Base-by-base conservation (phyloP, 2,888 invertebrate genomes). In the Cataglyphis livida region DNA sequence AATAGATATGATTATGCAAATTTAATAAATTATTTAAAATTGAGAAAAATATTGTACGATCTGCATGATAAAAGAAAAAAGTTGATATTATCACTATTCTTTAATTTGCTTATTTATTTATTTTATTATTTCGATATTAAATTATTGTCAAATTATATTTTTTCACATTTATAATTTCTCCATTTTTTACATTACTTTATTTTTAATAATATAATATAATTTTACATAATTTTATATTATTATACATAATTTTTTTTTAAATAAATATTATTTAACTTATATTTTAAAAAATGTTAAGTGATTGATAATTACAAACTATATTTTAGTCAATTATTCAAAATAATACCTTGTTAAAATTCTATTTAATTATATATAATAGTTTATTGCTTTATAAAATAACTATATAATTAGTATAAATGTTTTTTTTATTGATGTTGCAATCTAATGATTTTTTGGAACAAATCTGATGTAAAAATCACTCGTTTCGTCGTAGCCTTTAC, bases 21-120 rank as follows among this genome's bases (percentile, higher is more conserved):
- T 70, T 70, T 51, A 70, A 70, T 51, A 44, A 9, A 41, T 48
- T 44, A 68, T 70, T 21, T 70, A 35, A 73, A 71, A 57, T 25
- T 38, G 18, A 57, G 35, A 71, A 71, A 51, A n/a, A 51, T 51
- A 51, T 51, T 51, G n/a, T n/a, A n/a, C 0, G 18, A 6, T 18
- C 1, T 15, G n/a, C 12, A 48, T 0, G 3, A 2, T 3, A 15
- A 6, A 28, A 57, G 54, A 18, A 71, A 51, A 38, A 25, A 57
- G 25, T 38, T 25, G 25, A 18, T 32, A n/a, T 10, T 6, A 5
- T 57, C 54, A 41, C 18, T 48, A 15, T n/a, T 35, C 21, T 41
- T 51, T 68, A 0, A n/a, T 68, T 48, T 1, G 3, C 28, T 68
- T 6, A n/a, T 28, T 48, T 6, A n/a, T 28, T 48, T 6, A 25